A percentile compares a stretch with the other conserved stretches of the same genome.
Conservation (phyloP, 1,140 invertebrate genomes). For the Zaprionus ornatus region DNA sequence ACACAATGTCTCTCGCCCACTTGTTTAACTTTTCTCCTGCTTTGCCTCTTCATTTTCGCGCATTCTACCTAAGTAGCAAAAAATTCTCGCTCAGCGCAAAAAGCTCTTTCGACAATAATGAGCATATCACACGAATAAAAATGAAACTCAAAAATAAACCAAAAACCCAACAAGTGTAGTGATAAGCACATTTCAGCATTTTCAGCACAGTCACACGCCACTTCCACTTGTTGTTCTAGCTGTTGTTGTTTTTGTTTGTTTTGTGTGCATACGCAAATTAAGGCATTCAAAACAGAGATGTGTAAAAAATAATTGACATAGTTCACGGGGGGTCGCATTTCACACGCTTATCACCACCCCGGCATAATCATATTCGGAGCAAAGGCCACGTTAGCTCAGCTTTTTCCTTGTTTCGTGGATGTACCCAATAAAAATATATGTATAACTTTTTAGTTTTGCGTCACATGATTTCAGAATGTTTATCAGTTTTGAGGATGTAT, state of each 20-base stretch:
- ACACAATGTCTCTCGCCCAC: constrained; percentile 15
- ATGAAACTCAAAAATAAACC: not conserved
- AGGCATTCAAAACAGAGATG: constrained; percentile 14
- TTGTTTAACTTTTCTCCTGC: constrained; percentile 26
- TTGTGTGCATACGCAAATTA: constrained; percentile 29
- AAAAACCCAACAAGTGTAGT: constrained; percentile 18
- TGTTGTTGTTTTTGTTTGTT: not conserved
- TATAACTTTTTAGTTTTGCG: not conserved
- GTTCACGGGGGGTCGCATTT: constrained; percentile 30
- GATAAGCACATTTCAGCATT: constrained; percentile 40
- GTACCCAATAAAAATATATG: not conserved
- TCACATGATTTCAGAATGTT: not conserved
- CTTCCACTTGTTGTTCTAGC: constrained; percentile 8
- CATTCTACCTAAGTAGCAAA: constrained; percentile 8
- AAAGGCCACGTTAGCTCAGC: constrained; percentile 5
- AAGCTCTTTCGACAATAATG: constrained; percentile 8
- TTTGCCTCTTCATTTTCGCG: constrained; percentile 15
- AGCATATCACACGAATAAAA: not conserved
- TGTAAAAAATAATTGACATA: constrained; percentile 12
- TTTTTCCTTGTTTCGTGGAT: not conserved
- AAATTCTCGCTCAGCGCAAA: not conserved
- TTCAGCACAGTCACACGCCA: constrained; percentile 36
- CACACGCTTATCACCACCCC: constrained; percentile 40
- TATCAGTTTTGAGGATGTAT: not conserved
- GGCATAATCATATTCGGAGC: not conserved